Conservation (phyloP, 2,797 vertebrate genomes). For the Poeciliopsis paucimaculata region DNA sequence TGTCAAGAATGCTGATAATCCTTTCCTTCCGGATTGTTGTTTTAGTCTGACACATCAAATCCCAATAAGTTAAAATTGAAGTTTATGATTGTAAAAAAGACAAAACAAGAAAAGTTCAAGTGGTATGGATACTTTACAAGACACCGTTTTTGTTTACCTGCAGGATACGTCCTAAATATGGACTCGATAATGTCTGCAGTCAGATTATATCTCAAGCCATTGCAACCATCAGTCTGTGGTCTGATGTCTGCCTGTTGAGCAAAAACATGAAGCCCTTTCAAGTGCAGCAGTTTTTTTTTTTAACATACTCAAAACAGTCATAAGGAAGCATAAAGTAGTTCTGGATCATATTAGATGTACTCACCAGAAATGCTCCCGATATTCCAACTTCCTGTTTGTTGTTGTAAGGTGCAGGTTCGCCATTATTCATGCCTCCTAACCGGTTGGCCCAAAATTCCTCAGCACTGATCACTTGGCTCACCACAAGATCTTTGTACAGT, state of each 20-base stretch:
- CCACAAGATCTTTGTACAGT: slow-evolving; percentile 98
- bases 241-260: slow-evolving; percentile 92
- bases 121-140: neutral
- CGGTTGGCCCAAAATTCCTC: slow-evolving; percentile 99
- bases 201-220: slow-evolving; percentile 96
- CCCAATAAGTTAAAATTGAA: neutral
- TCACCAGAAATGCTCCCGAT: slow-evolving; percentile 97
- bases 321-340: neutral
- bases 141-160: slow-evolving; percentile 80
- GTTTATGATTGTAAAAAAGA: neutral
- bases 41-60: neutral
- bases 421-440: slow-evolving; percentile 86
- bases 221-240: slow-evolving; percentile 97
- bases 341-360: slow-evolving; percentile 28
- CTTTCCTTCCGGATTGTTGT: neutral
- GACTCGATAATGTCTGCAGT: slow-evolving; percentile 98
- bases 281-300: neutral
- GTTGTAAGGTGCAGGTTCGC: slow-evolving; percentile 82
- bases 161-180: slow-evolving; percentile 97
- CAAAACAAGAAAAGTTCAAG: neutral
- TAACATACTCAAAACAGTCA: neutral
- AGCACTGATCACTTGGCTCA: slow-evolving; percentile 97
- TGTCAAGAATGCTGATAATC: neutral
- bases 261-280: slow-evolving; percentile 19
- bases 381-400: slow-evolving; percentile 98